Evolutionary conservation across 2,888 invertebrate genomes (phyloP), one percentile per base, ranked within the genome.

Genomic region (Pterobdella sp.): DNA sequence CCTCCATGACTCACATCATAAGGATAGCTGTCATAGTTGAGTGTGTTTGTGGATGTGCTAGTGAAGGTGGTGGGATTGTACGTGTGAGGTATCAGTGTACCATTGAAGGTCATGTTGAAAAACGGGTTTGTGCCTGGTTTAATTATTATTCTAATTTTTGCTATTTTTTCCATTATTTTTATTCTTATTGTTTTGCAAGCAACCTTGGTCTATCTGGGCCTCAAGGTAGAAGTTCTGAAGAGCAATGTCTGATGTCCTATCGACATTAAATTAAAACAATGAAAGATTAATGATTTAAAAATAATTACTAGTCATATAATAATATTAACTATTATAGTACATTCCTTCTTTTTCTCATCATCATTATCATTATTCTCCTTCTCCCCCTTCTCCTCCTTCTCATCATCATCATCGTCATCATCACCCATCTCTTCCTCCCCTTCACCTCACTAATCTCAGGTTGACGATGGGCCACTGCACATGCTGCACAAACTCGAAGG

Each of bases 401-500:
- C 60, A 56, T 22, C 60, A 56, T 22, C 60, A 56, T 56, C 7
- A 56, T 22, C 60, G 3, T 22, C 60, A 56, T 22, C 60, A 56
- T 22, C 60, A 56, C 26, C 60, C 4, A 4, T 3, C 18, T 22
- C 60, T 26, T 22, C 60, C 18, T 22, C 60, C 18, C n/a, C 60
- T 14, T 22, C 60, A 56, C 73, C 68, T 73, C 1, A 74, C 35
- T 69, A 81, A 73, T 18, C 73, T 68, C 4, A 80, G 75, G 3
- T 78, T 78, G 3, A 76, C 76, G 52, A 81, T 79, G 14, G 76
- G 76, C 69, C 80, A 79, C 52, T 80, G 76, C 26, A 80, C 79
- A 10, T 42, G 37, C 18, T 76, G 76, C 7, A 29, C 70, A 29
- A 76, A 26, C 0, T 63, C 31, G 7, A 22, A 29, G 1, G 73